phyloP scores from a whole-genome alignment of 2,113 vertebrate genomes.

The Puma concolor region DNA sequence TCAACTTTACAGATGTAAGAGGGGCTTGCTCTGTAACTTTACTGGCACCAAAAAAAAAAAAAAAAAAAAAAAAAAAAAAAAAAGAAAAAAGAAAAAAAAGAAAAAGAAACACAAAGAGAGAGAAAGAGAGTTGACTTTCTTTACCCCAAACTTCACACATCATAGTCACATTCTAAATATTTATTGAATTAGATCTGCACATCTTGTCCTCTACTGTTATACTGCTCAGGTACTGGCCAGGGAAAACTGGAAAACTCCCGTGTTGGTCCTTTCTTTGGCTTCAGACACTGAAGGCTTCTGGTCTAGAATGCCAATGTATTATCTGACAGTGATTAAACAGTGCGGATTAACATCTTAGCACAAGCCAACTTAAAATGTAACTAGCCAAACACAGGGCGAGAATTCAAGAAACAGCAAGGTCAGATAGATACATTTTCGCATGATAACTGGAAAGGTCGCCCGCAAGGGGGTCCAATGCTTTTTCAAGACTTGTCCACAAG shows the following conservation, averaged over 20 bases:
- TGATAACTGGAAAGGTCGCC: not conserved
- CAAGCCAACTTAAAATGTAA: conserved; percentile 45
- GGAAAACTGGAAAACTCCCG: not conserved
- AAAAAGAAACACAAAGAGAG: too few species aligned
- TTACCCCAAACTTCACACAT: not conserved
- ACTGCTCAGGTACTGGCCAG: not conserved
- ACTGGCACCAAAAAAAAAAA: not conserved
- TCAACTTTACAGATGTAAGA: conserved; percentile 23
- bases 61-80: too few species aligned
- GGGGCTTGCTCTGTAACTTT: not conserved
- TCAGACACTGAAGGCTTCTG: not conserved
- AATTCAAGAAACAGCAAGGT: not conserved
- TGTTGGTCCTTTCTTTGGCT: not conserved
- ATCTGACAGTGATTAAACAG: not conserved
- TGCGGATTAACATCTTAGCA: not conserved
- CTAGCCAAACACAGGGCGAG: not conserved
- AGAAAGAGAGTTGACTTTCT: not conserved
- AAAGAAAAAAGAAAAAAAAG: too few species aligned
- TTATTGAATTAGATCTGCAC: conserved; percentile 40
- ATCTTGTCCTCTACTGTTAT: not conserved
- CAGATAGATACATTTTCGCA: not conserved
- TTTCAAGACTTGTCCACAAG: not conserved
- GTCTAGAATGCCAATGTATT: not conserved
- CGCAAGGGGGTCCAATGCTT: not conserved
- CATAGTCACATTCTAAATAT: conserved; percentile 56